A percentile compares a stretch with the other conserved stretches of the same genome.
These are phyloP conservation scores for Clupea harengus DNA, from an alignment of 2,113 vertebrate species.

Conservation along the genomic window DNA sequence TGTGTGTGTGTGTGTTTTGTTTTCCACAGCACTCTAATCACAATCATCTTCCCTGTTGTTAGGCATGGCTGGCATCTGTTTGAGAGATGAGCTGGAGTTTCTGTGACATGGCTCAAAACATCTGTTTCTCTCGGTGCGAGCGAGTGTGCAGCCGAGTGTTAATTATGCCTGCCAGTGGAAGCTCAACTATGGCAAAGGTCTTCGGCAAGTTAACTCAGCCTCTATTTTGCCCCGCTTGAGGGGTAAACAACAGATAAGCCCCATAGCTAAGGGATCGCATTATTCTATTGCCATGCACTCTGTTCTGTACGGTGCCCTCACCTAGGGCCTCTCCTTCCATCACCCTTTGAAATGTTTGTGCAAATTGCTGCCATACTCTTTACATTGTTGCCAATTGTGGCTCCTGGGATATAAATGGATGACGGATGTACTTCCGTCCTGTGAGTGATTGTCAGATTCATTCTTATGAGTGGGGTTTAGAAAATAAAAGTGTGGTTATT, in stretches of 20 bases:
- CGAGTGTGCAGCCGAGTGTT: conserved; percentile 56
- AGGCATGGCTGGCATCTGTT: neutral
- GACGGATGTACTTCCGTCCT: neutral
- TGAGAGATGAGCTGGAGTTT: conserved; percentile 49
- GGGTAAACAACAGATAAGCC: conserved; percentile 68
- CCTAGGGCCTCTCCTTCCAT: neutral
- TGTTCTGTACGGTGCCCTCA: neutral
- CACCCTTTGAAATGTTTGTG: neutral
- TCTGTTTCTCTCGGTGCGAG: conserved; percentile 52
- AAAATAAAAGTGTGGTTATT: neutral
- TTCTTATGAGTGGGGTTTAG: neutral
- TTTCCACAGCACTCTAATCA: neutral
- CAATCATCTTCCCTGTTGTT: neutral
- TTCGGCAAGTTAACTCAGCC: conserved; percentile 44
- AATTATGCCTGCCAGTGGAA: conserved; percentile 70
- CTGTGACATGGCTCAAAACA: conserved; percentile 60
- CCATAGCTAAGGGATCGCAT: conserved; percentile 58
- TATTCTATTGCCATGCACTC: conserved; percentile 48
- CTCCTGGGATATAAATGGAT: neutral
- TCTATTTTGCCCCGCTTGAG: conserved; percentile 51
- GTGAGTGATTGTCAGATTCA: neutral
- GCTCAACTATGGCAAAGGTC: conserved; percentile 62
- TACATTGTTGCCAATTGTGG: neutral
- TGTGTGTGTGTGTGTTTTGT: neutral
- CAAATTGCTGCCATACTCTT: neutral